phyloP scores from a whole-genome alignment of 2,113 vertebrate species.

The Tragelaphus buxtoni region DNA sequence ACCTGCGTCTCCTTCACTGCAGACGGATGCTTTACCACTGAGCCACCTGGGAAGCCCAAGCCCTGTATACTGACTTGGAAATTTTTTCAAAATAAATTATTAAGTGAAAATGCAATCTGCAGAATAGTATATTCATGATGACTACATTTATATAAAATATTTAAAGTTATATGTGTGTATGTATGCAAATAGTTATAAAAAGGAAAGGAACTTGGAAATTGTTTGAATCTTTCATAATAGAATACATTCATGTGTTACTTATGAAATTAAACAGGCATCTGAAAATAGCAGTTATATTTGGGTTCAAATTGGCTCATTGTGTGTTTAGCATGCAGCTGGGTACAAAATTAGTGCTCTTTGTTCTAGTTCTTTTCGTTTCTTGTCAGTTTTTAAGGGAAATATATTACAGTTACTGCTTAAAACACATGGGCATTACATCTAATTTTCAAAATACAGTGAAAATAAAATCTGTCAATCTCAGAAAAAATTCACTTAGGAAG shows the following conservation, averaged over 20 bases:
- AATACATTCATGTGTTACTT: slow-evolving; percentile 27
- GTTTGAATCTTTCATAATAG: background rate
- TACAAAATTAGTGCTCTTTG: slow-evolving; percentile 15
- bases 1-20: background rate
- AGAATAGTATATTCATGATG: background rate
- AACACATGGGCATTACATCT: slow-evolving; percentile 21
- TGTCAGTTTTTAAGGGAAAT: slow-evolving; percentile 45
- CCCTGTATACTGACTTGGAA: background rate
- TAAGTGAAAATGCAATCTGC: slow-evolving; percentile 4
- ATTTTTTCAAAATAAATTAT: slow-evolving; percentile 25
- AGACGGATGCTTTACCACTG: background rate
- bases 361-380: slow-evolving; percentile 22
- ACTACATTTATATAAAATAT: slow-evolving; percentile 25
- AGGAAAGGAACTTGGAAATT: slow-evolving; percentile 19
- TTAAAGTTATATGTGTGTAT: background rate
- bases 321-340: background rate
- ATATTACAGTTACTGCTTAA: background rate
- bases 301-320: slow-evolving; percentile 18
- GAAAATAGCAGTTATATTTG: slow-evolving; percentile 37
- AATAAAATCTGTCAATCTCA: slow-evolving; percentile 28
- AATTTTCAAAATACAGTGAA: slow-evolving; percentile 33
- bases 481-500: background rate
- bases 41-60: background rate
- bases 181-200: slow-evolving; percentile 26
- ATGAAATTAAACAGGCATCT: slow-evolving; percentile 33